phyloP scores from a whole-genome alignment of 2,797 vertebrate genomes.

The Babyrousa celebensis region DNA sequence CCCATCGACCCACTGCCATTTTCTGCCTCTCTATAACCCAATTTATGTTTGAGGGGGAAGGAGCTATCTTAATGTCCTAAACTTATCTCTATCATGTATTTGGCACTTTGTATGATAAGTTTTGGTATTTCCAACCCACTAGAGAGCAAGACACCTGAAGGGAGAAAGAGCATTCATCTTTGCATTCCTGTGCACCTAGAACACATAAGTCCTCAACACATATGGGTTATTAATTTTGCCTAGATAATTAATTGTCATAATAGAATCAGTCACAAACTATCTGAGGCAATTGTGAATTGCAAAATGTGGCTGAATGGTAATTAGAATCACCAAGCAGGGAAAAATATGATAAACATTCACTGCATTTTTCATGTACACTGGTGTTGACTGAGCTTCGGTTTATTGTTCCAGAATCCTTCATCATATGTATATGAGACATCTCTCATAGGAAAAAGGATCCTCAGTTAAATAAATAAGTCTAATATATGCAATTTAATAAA shows the following conservation, averaged over 20 bases:
- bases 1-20: not conserved
- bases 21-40: not conserved
- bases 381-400: conserved; percentile 65
- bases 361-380: conserved; percentile 69
- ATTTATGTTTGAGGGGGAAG: not conserved
- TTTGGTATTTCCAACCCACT: not conserved
- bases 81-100: not conserved
- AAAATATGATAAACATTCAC: conserved; percentile 75
- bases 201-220: not conserved
- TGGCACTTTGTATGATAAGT: not conserved
- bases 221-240: not conserved
- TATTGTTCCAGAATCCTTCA: conserved; percentile 68
- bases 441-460: conserved; percentile 67
- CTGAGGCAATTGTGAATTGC: conserved; percentile 29
- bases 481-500: conserved; percentile 82
- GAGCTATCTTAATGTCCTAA: not conserved
- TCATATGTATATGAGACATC: conserved; percentile 60
- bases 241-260: not conserved
- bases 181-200: not conserved
- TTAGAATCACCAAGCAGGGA: conserved; percentile 61
- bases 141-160: not conserved
- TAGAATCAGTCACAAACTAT: conserved; percentile 43
- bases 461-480: conserved; percentile 79
- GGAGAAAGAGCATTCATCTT: not conserved
- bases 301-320: conserved; percentile 62